Evolutionary conservation across 2,888 invertebrate species (phyloP), one percentile per base, ranked within the genome.

Genomic region (Tillus elongatus): DNA sequence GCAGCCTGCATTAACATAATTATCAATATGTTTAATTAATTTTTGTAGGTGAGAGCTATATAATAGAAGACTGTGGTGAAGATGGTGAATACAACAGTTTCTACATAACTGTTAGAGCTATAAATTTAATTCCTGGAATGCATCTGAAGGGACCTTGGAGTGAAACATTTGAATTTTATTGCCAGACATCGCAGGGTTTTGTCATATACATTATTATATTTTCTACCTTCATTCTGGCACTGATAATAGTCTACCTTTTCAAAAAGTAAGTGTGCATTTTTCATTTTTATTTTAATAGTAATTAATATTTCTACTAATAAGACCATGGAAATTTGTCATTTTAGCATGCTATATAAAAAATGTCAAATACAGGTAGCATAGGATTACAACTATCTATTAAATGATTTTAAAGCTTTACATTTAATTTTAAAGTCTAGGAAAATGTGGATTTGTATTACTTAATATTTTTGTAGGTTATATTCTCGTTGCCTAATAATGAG

Each of bases 401-500:
- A n/a, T n/a, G n/a, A n/a, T n/a, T n/a, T n/a, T n/a, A n/a, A n/a
- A n/a, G n/a, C n/a, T n/a, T n/a, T n/a, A n/a, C n/a, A n/a, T n/a
- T n/a, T n/a, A n/a, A n/a, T n/a, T n/a, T n/a, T n/a, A n/a, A n/a
- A n/a, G n/a, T n/a, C 24, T n/a, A 19, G 24, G 24, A 8, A n/a
- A 6, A 19, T n/a, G 24, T 19, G 24, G 24, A 19, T n/a, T 19
- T 19, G 24, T 19, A 8, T 19, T 19, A 19, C 6, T 19, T 19
- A 19, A 32, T 32, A 15, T 33, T 40, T 37, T 60, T 64, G 59
- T 45, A 79, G 79, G 55, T 53, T 73, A 14, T 79, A 77, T 63
- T 66, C 69, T 39, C 73, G 70, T 42, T 75, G 73, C 50, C 72
- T 72, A 52, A 72, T 40, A 9, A 81, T 81, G 77, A 71, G 73